These are phyloP conservation scores for Arion vulgaris DNA, from an alignment of 1,140 invertebrate genomes.

Conservation along the genomic window DNA sequence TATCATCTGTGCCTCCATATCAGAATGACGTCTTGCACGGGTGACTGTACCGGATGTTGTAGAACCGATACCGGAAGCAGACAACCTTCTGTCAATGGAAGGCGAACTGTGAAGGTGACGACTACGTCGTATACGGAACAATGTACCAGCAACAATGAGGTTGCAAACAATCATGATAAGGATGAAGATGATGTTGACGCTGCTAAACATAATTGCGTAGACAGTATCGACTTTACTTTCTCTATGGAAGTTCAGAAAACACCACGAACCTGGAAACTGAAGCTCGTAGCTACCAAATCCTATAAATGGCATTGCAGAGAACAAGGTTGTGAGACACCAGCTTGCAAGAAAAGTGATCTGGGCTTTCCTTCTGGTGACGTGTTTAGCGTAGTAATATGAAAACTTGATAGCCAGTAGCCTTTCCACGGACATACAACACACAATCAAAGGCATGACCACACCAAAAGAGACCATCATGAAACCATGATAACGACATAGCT, in stretches of 20 bases:
- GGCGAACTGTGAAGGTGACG: constrained; percentile 55
- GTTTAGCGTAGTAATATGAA: constrained; percentile 70
- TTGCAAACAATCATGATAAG: constrained; percentile 66
- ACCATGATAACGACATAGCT: constrained; percentile 69
- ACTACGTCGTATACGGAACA: constrained; percentile 64
- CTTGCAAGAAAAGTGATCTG: constrained; percentile 59
- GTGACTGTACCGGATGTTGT: constrained; percentile 37
- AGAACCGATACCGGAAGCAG: neutral
- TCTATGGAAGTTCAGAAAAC: constrained; percentile 72
- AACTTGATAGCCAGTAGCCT: constrained; percentile 70
- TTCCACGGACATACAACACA: constrained; percentile 72
- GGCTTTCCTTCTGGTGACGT: constrained; percentile 62
- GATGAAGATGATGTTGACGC: constrained; percentile 67
- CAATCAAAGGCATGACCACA: constrained; percentile 70
- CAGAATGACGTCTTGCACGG: constrained; percentile 54
- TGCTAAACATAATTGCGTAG: constrained; percentile 65
- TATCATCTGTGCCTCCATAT: constrained; percentile 73
- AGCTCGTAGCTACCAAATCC: constrained; percentile 70
- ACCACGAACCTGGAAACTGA: constrained; percentile 73
- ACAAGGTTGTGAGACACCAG: constrained; percentile 65
- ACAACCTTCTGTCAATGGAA: constrained; percentile 29
- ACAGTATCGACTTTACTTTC: constrained; percentile 59
- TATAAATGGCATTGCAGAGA: constrained; percentile 69
- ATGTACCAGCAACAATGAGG: constrained; percentile 62
- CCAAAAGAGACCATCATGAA: constrained; percentile 72